Percentiles rank a stretch among this genome's conserved stretches.
phyloP scores from a whole-genome alignment of 1,140 invertebrate species.

The Pogonognathellus flavescens region DNA sequence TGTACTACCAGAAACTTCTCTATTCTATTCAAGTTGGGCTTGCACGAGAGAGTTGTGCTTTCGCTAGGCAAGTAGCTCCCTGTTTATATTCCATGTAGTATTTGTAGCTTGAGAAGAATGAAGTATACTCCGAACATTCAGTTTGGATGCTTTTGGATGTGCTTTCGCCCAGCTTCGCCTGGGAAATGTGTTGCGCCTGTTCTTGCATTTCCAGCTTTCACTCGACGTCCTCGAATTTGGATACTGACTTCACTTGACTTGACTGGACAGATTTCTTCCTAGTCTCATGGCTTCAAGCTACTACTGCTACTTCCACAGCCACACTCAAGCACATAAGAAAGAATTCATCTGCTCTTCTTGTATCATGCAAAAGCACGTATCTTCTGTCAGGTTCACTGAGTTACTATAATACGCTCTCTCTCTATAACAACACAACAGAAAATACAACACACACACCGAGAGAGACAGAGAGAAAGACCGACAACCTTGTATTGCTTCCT shows the following conservation, averaged over 20 bases:
- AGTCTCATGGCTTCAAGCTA: background rate
- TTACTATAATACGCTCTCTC: too few relatives aligned
- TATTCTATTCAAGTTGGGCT: background rate
- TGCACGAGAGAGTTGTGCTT: background rate
- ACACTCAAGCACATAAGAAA: background rate
- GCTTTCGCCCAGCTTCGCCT: background rate
- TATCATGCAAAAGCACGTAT: background rate
- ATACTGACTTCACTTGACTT: constrained; percentile 37
- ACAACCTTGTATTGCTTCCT: too few relatives aligned
- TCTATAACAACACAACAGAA: too few relatives aligned
- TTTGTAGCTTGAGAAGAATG: background rate
- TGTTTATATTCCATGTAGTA: background rate
- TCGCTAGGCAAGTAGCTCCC: background rate
- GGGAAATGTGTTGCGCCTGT: constrained; percentile 45
- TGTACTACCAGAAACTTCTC: too few relatives aligned
- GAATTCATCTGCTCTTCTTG: constrained; percentile 12
- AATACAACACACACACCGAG: too few relatives aligned
- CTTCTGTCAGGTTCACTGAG: too few relatives aligned
- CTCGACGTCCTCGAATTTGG: constrained; percentile 24
- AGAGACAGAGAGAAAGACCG: too few relatives aligned
- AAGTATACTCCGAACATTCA: background rate
- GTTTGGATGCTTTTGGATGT: background rate
- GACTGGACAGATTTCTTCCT: constrained; percentile 34
- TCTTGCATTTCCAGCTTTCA: constrained; percentile 31
- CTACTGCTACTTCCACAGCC: background rate